Evolutionary conservation across 2,797 vertebrate species (phyloP).

Genomic region (Denticeps clupeoides): DNA sequence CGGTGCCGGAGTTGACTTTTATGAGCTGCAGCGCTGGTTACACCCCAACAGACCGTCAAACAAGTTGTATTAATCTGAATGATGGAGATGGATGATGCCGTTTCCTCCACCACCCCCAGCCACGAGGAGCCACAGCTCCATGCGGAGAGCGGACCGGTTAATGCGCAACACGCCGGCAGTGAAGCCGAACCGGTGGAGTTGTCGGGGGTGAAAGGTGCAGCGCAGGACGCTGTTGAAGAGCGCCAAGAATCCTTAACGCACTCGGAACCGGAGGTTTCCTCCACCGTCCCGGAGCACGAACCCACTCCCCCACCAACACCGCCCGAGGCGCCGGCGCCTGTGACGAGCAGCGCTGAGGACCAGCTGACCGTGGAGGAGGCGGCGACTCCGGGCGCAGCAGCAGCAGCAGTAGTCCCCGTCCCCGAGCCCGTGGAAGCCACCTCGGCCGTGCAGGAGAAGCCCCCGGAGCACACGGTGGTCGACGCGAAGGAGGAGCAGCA

Average conservation of each 20-base stretch:
- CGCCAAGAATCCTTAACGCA: conserved; percentile 42
- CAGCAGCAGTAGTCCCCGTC: neutral
- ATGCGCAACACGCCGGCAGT: conserved; percentile 4
- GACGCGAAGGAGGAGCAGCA: conserved; percentile 1
- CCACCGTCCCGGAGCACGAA: neutral
- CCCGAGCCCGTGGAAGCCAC: too few species aligned
- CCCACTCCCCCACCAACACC: neutral
- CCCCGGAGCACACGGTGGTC: neutral
- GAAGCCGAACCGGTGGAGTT: too few species aligned
- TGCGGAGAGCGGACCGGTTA: conserved; percentile 16
- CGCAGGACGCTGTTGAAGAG: conserved; percentile 37
- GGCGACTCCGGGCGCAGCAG: conserved; percentile 36
- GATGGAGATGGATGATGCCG: conserved; percentile 59
- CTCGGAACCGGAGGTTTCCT: conserved; percentile 16
- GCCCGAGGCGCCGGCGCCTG: neutral
- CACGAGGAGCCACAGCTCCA: conserved; percentile 33
- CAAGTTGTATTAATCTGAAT: neutral
- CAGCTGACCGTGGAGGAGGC: conserved; percentile 10
- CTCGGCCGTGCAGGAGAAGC: too few species aligned
- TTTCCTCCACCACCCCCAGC: conserved; percentile 51
- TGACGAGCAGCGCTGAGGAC: conserved; percentile 8
- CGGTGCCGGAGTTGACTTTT: too few species aligned
- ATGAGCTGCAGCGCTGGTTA: too few species aligned
- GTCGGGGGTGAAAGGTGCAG: conserved; percentile 21
- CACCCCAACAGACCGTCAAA: too few species aligned